Evolutionary conservation across 2,797 vertebrate genomes (phyloP), one percentile per base, ranked within the genome.

Genomic region (Chromis chromis): DNA sequence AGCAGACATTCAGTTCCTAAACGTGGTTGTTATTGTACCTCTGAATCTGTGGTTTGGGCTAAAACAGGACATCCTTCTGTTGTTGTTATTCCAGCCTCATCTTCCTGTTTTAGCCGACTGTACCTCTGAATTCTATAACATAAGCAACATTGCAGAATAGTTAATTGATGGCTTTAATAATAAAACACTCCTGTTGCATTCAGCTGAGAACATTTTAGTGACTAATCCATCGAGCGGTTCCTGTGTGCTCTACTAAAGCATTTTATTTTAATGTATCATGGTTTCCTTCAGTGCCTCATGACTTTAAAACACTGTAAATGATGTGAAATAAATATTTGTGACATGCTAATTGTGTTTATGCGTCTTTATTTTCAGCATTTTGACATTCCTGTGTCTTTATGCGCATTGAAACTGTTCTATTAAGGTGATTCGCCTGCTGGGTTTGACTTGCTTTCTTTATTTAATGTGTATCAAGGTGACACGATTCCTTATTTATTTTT

Each of bases 251-350:
- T 3, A 25, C 28, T 59, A 49, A 25, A 65, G 42, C 42, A 0
- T 42, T 82, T 17, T 19, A 63, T 56, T 69, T 53, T 6, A 50
- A 1, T 36, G 7, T 28, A 9, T 56, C 3, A 24, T 49, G 1
- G 63, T 58, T 70, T 81, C n/a, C 9, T n/a, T 33, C 42, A 6
- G 25, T 61, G 40, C 75, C 46, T 78, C 42, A 49, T 21, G 7
- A 53, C 4, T 42, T 24, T 22, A 19, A 72, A 60, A 19, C 40
- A 11, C 9, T 21, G 14, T 57, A 21, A 7, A 13, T 28, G 0
- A 21, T 50, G 39, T 65, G 42, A 33, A 86, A 82, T 82, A 82
- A 82, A 86, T 42, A 55, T 62, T 54, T 76, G 50, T 74, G 22
- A 44, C 0, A 44, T 36, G 2, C 4, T 55, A 17, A 8, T 19